Evolutionary conservation across 2,888 invertebrate genomes (phyloP).

Genomic region (Chrysolina americana): DNA sequence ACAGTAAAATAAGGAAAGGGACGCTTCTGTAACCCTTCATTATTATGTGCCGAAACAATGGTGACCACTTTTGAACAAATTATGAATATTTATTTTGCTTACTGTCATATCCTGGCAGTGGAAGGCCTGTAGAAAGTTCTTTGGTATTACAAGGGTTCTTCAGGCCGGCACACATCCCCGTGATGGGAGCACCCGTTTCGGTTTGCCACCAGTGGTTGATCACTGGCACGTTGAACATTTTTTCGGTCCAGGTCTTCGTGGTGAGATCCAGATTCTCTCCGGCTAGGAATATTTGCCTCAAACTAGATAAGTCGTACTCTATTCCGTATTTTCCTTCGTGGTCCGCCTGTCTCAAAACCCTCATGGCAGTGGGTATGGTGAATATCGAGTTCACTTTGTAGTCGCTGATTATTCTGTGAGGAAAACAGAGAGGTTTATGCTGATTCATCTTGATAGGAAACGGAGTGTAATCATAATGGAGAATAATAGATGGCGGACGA

Average conservation of each 20-base stretch:
- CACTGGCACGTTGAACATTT: conserved; percentile 81
- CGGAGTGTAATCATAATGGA: no score
- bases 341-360: conserved; percentile 88
- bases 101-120: conserved; percentile 92
- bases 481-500: no score
- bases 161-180: conserved; percentile 86
- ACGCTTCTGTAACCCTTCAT: no score
- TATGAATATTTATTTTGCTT: conserved; percentile 58
- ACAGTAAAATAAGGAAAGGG: no score
- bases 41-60: no score
- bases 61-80: no score
- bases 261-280: conserved; percentile 96
- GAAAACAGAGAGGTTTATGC: background rate
- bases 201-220: conserved; percentile 99
- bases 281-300: conserved; percentile 84
- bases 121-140: conserved; percentile 81
- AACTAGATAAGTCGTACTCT: conserved; percentile 80
- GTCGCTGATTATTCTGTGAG: conserved; percentile 84
- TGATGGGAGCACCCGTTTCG: conserved; percentile 92
- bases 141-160: conserved; percentile 75
- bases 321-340: conserved; percentile 78
- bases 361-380: conserved; percentile 91
- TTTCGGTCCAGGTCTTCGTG: conserved; percentile 85
- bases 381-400: conserved; percentile 89
- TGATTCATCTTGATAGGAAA: no score